Percentiles rank a stretch among this genome's conserved stretches.
These are phyloP conservation scores for Nasonia vitripennis DNA, from an alignment of 1,140 invertebrate species.

Conservation along the genomic window DNA sequence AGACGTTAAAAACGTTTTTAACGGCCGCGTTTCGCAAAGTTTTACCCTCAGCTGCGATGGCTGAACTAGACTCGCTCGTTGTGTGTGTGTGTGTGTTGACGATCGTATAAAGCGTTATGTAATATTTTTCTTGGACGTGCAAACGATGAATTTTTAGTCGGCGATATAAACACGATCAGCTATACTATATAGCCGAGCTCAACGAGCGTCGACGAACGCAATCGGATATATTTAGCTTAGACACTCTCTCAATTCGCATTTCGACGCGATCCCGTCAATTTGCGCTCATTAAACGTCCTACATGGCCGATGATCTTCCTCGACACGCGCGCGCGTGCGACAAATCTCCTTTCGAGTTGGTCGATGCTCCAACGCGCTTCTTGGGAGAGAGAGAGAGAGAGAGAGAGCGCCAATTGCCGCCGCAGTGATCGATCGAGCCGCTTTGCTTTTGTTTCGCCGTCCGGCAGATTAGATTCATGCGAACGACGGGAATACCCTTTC, in stretches of 20 bases:
- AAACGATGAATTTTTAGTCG: too few species aligned
- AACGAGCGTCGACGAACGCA: not conserved
- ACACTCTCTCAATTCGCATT: not conserved
- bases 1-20: conserved; percentile 7
- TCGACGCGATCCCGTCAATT: conserved; percentile 27
- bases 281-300: not conserved
- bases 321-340: not conserved
- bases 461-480: too few species aligned
- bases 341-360: not conserved
- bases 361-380: not conserved
- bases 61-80: too few species aligned
- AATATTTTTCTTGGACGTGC: too few species aligned
- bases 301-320: not conserved
- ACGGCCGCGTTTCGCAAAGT: not conserved
- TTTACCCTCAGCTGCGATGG: not conserved
- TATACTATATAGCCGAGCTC: too few species aligned
- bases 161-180: too few species aligned
- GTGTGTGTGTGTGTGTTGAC: too few species aligned
- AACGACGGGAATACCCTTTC: too few species aligned
- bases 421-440: too few species aligned
- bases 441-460: too few species aligned
- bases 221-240: conserved; percentile 6
- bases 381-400: not conserved
- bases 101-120: too few species aligned
- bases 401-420: not conserved